A percentile compares a stretch with the other conserved stretches of the same genome.
Conservation (phyloP, 2,113 vertebrate species). For the Sebastes schlegelii region DNA sequence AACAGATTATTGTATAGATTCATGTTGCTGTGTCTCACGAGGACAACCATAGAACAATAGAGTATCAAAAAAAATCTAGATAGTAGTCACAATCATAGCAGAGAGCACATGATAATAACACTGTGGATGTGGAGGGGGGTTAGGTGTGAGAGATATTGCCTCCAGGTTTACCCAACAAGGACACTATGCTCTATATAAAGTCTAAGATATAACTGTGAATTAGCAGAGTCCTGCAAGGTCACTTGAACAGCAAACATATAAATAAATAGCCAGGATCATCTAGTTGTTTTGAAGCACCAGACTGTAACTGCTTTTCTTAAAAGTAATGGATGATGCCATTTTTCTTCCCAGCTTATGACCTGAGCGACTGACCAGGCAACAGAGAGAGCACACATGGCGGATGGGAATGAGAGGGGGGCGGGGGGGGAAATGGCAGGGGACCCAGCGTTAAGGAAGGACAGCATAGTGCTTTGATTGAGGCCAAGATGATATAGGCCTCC, state of each 20-base stretch:
- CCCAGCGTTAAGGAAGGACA: conserved; percentile 74
- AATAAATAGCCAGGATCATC: conserved; percentile 61
- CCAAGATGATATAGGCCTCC: conserved; percentile 78
- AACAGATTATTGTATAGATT: conserved; percentile 79
- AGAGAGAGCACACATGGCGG: conserved; percentile 76
- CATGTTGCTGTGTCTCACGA: conserved; percentile 74
- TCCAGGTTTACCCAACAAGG: conserved; percentile 78
- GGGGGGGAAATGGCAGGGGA: conserved; percentile 73
- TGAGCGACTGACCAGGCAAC: conserved; percentile 72
- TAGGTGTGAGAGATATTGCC: conserved; percentile 81
- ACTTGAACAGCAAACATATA: conserved; percentile 56
- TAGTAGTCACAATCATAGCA: conserved; percentile 73
- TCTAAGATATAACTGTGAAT: conserved; percentile 59
- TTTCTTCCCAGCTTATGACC: conserved; percentile 69
- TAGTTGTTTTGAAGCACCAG: conserved; percentile 51
- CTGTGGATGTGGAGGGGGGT: conserved; percentile 78
- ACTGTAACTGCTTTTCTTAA: conserved; percentile 64
- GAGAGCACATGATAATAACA: conserved; percentile 67
- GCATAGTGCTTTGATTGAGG: conserved; percentile 80
- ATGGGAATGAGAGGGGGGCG: conserved; percentile 74
- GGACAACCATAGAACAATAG: conserved; percentile 77
- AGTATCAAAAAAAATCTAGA: conserved; percentile 65
- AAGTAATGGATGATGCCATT: conserved; percentile 71
- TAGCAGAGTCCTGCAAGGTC: conserved; percentile 62
- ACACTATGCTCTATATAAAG: conserved; percentile 61